Percentiles rank a stretch among this genome's conserved stretches.
Conservation (phyloP, 1,140 invertebrate species). For the Coelopa frigida region DNA sequence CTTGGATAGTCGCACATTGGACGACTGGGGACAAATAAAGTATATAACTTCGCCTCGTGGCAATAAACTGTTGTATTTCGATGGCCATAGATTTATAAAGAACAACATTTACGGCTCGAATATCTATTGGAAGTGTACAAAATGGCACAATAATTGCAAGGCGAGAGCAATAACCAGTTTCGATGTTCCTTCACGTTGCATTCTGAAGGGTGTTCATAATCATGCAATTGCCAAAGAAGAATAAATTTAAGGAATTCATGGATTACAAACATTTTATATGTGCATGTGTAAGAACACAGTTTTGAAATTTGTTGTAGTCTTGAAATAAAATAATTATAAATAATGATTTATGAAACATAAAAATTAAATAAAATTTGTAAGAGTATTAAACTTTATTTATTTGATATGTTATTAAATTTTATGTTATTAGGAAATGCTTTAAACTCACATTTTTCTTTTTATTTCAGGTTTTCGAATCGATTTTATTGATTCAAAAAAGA, state of each 20-base stretch:
- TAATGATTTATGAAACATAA: constrained; percentile 2
- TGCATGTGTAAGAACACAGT: not conserved
- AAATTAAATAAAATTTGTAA: not conserved
- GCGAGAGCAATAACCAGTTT: constrained; percentile 34
- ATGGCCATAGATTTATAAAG: constrained; percentile 36
- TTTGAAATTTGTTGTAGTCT: not conserved
- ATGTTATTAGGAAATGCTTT: not conserved
- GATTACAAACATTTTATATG: too few relatives aligned
- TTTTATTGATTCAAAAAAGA: constrained; percentile 42
- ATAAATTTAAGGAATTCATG: constrained; percentile 3
- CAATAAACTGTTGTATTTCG: constrained; percentile 30
- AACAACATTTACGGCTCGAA: constrained; percentile 41
- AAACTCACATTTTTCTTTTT: constrained; percentile 12
- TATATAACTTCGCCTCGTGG: constrained; percentile 31
- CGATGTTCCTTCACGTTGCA: constrained; percentile 19
- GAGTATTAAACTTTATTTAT: constrained; percentile 1
- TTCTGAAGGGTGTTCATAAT: constrained; percentile 35
- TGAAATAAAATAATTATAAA: constrained; percentile 6
- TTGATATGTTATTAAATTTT: constrained; percentile 6
- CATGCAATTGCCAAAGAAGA: constrained; percentile 17
- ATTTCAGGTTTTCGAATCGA: constrained; percentile 37
- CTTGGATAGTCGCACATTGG: constrained; percentile 14
- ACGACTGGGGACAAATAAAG: constrained; percentile 21
- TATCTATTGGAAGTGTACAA: constrained; percentile 43
- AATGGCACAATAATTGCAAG: constrained; percentile 38